A percentile compares a stretch with the other conserved stretches of the same genome.
phyloP scores from a whole-genome alignment of 2,113 vertebrate genomes.

The Campylorhamphus procurvoides region DNA sequence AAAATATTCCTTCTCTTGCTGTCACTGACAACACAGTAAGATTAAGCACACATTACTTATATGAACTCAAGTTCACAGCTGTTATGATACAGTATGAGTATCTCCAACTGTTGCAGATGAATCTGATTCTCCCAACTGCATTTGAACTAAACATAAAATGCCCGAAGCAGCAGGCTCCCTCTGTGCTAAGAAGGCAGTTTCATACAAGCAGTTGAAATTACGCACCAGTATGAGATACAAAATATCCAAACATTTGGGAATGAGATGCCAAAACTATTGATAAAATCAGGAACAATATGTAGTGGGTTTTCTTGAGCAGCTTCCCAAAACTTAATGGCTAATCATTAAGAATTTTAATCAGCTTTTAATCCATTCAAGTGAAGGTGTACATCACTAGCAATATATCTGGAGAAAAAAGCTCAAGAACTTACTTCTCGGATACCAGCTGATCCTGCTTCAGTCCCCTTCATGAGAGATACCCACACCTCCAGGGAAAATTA shows the following conservation, averaged over 20 bases:
- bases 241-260: background rate
- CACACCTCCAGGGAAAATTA: background rate
- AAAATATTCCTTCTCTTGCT: constrained; percentile 18
- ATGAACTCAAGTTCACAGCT: constrained; percentile 52
- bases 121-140: background rate
- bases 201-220: background rate
- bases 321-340: background rate
- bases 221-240: background rate
- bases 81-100: background rate
- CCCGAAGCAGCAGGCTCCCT: background rate
- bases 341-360: background rate
- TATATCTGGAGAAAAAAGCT: background rate
- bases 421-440: constrained; percentile 7
- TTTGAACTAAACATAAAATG: background rate
- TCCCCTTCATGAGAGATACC: background rate
- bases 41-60: constrained; percentile 19
- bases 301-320: background rate
- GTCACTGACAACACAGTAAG: background rate
- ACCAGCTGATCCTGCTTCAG: background rate
- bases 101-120: constrained; percentile 43
- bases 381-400: background rate
- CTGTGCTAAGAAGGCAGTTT: background rate
- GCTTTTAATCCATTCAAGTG: background rate
- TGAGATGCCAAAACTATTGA: background rate
- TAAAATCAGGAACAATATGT: background rate